Evolutionary conservation across 2,113 vertebrate genomes (phyloP), one percentile per base, ranked within the genome.

Genomic region (Ceyx margarethae): DNA sequence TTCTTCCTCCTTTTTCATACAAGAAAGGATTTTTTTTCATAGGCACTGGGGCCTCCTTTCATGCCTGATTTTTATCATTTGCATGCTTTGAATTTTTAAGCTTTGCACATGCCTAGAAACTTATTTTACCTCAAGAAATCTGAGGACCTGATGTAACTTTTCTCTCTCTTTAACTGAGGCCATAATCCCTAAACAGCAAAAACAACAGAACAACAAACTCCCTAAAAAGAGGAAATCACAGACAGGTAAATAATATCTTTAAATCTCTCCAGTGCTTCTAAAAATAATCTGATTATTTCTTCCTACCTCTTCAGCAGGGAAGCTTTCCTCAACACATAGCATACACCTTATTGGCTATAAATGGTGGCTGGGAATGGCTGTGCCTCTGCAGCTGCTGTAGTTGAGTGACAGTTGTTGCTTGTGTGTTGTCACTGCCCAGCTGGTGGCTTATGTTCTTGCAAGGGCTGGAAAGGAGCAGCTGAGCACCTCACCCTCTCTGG

Each of bases 391-490:
- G n/a, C 20, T 18, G 35, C 76, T 40, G 20, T 15, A 43, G 62
- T 8, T 71, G 14, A 45, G 45, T 15, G 19, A 4, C 8, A 33
- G 11, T 11, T 33, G 15, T 65, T 40, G 15, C 11, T 15, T n/a
- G 15, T 9, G 25, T 20, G 26, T 28, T 65, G 31, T 57, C 31
- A 23, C 43, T 10, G 31, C 31, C 13, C 2, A n/a, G 35, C 31
- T 29, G 14, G 37, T 33, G 37, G 45, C 28, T 77, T 13, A 45
- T 10, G 53, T 10, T n/a, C 16, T 58, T 2, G 1, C 0, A 0
- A 9, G 13, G 35, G 5, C 9, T 71, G 0, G 0, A 29, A n/a
- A 51, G 5, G 6, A 60, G 23, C 37, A 54, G 37, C 19, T 2
- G 7, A 62, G 42, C 42, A 25, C 6, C 31, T 22, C 18, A 10